Percentiles rank a stretch among this genome's conserved stretches.
phyloP scores from a whole-genome alignment of 2,113 vertebrate genomes.

The Ahaetulla prasina region DNA sequence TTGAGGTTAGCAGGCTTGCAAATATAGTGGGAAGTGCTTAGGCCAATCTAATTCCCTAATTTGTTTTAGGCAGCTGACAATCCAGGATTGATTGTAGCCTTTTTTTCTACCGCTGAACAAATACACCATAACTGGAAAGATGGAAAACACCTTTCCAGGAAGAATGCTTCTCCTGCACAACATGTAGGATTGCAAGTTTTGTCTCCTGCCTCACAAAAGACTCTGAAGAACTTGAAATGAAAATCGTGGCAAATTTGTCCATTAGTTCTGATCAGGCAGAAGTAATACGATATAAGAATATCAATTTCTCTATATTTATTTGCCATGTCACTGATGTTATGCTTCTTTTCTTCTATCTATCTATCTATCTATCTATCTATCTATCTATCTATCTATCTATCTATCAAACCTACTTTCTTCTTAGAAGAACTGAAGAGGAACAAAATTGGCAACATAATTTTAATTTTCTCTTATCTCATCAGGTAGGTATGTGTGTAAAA shows the following conservation, averaged over 20 bases:
- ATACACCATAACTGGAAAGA: neutral
- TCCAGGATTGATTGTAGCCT: neutral
- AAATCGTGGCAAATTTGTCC: neutral
- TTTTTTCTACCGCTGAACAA: neutral
- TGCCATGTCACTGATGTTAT: neutral
- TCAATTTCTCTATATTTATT: neutral
- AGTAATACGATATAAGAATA: too few relatives aligned
- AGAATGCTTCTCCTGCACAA: neutral
- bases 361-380: too few relatives aligned
- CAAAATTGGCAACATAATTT: neutral
- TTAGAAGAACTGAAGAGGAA: neutral
- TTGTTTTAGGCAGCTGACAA: neutral
- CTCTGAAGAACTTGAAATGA: neutral
- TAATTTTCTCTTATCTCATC: neutral
- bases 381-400: too few relatives aligned
- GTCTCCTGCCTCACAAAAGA: neutral
- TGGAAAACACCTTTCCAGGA: neutral
- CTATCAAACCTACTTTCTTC: neutral
- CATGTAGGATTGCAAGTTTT: neutral
- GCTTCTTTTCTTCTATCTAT: neutral
- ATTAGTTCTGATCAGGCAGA: neutral
- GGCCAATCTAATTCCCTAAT: neutral
- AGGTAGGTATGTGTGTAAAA: neutral
- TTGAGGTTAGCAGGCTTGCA: neutral
- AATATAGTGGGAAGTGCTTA: neutral